A percentile compares a stretch with the other conserved stretches of the same genome.
phyloP scores from a whole-genome alignment of 2,888 invertebrate genomes.

The Brenthis daphne region DNA sequence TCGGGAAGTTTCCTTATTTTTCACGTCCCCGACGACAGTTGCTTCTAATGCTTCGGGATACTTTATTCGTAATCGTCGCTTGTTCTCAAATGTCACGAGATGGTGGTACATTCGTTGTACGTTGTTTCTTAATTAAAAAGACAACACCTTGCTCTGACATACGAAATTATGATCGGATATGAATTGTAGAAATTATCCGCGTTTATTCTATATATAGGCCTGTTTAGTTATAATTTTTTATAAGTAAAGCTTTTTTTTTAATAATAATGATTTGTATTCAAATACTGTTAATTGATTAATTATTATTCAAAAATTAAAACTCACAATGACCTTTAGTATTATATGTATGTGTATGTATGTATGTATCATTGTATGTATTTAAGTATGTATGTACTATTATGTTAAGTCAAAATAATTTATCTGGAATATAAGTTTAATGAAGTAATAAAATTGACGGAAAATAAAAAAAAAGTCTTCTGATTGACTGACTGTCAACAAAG shows the following conservation, averaged over 20 bases:
- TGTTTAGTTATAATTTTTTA: background rate
- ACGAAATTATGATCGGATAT: conserved; percentile 9
- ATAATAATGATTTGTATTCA: background rate
- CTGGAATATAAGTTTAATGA: no score
- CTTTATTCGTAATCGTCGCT: conserved; percentile 49
- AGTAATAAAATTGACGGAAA: no score
- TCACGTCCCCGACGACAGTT: conserved; percentile 55
- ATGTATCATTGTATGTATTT: no score
- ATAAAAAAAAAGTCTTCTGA: no score
- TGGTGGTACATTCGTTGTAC: conserved; percentile 18
- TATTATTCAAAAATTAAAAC: background rate
- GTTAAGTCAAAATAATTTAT: no score
- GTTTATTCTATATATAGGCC: background rate
- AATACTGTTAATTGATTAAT: no score
- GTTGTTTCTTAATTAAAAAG: conserved; percentile 30
- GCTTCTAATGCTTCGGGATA: conserved; percentile 53
- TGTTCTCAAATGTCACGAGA: conserved; percentile 33
- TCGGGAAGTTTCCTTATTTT: conserved; percentile 54
- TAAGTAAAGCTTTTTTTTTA: no score
- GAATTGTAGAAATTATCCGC: background rate
- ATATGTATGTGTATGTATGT: no score
- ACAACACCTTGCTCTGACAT: conserved; percentile 19
- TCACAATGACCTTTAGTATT: no score
- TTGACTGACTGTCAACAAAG: no score
- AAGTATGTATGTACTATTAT: no score